These are phyloP conservation scores for Papilio xuthus DNA, from an alignment of 1,140 invertebrate species.

Conservation along the genomic window DNA sequence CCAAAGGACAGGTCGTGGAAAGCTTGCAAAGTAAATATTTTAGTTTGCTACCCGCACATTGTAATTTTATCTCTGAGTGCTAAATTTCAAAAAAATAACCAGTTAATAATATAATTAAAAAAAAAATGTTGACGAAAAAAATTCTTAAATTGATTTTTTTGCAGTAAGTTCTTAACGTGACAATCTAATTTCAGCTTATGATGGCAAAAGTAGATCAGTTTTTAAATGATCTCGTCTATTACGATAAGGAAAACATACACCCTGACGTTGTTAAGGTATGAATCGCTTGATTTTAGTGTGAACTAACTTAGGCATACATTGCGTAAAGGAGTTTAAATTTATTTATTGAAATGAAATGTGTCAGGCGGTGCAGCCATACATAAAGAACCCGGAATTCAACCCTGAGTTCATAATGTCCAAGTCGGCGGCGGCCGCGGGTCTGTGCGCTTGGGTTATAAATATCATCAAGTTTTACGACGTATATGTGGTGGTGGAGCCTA, in stretches of 20 bases:
- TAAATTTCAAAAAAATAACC: too few species aligned
- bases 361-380: slow-evolving; percentile 77
- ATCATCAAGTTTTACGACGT: slow-evolving; percentile 96
- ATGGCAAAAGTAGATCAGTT: slow-evolving; percentile 90
- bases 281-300: neutral
- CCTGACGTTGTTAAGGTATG: slow-evolving; percentile 90
- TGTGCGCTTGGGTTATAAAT: slow-evolving; percentile 97
- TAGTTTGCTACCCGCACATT: neutral
- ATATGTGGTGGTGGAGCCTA: slow-evolving; percentile 95
- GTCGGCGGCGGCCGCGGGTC: slow-evolving; percentile 93
- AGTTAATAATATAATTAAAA: too few species aligned
- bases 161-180: neutral
- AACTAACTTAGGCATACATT: too few species aligned
- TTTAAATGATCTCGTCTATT: slow-evolving; percentile 91
- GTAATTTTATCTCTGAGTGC: neutral
- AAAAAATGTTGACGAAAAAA: too few species aligned
- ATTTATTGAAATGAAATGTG: neutral
- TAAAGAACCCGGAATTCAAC: slow-evolving; percentile 89
- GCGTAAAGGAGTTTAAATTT: neutral
- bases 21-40: slow-evolving; percentile 86
- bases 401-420: slow-evolving; percentile 92
- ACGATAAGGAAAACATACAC: slow-evolving; percentile 97
- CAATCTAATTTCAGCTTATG: slow-evolving; percentile 72
- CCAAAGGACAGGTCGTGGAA: slow-evolving; percentile 97
- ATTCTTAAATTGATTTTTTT: neutral